Percentiles rank a stretch among this genome's conserved stretches.
phyloP scores from a whole-genome alignment of 2,888 invertebrate species.

The Orthosia incerta region DNA sequence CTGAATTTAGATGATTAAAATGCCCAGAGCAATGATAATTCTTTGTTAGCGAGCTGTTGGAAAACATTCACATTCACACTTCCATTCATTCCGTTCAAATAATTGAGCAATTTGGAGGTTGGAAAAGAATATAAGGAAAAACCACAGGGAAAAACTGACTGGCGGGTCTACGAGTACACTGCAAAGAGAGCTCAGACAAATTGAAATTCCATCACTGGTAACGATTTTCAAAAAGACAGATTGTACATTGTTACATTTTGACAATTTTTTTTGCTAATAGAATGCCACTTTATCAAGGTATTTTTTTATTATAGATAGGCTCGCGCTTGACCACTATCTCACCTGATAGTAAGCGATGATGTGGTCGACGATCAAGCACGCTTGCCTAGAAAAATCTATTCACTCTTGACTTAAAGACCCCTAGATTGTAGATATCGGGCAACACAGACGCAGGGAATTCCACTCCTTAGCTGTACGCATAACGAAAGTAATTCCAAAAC shows the following conservation, averaged over 20 bases:
- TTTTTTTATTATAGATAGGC: no score
- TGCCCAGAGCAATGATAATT: conserved; percentile 48
- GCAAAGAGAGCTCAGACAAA: neutral
- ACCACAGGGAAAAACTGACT: neutral
- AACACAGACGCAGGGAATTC: no score
- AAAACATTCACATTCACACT: conserved; percentile 53
- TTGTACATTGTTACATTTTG: neutral
- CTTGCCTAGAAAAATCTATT: no score
- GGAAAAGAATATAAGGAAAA: conserved; percentile 7
- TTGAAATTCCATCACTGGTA: neutral
- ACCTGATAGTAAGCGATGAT: no score
- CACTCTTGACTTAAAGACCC: no score
- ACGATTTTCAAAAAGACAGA: neutral
- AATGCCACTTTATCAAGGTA: no score
- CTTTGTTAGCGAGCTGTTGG: conserved; percentile 56
- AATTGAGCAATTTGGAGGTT: conserved; percentile 37
- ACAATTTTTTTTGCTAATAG: neutral
- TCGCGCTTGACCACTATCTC: no score
- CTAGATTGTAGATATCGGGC: no score
- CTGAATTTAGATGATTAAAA: conserved; percentile 60
- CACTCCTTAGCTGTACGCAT: no score
- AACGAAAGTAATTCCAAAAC: no score
- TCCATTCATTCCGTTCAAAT: conserved; percentile 45
- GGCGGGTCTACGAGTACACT: neutral
- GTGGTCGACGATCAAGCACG: no score